Evolutionary conservation across 1,140 invertebrate species (phyloP).

Genomic region (Cherax destructor): DNA sequence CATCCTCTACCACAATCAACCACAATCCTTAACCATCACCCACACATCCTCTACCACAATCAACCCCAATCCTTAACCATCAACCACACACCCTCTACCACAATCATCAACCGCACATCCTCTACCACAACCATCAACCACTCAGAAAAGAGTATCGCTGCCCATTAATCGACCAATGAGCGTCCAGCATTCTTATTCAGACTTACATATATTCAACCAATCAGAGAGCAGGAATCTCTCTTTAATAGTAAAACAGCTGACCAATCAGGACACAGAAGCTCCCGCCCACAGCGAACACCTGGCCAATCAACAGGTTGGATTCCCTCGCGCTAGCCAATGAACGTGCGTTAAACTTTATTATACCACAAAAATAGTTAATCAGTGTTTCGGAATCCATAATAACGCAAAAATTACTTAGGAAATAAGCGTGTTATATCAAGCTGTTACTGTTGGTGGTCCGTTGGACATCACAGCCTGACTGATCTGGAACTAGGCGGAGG

Average conservation of each 20-base stretch:
- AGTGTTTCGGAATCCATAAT: background rate
- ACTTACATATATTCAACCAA: background rate
- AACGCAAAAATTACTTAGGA: background rate
- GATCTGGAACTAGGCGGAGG: too few species aligned
- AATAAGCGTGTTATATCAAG: too few species aligned
- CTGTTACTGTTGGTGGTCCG: too few species aligned
- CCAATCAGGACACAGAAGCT: background rate
- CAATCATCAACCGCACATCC: too few species aligned
- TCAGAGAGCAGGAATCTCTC: background rate
- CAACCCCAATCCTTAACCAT: background rate
- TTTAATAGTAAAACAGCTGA: background rate
- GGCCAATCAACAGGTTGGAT: background rate
- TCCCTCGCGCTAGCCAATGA: background rate
- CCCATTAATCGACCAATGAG: too few species aligned
- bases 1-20: too few species aligned
- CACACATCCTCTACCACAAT: too few species aligned
- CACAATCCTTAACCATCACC: too few species aligned
- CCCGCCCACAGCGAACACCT: background rate
- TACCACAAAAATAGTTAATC: background rate
- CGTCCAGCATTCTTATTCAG: too few species aligned
- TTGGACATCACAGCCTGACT: too few species aligned
- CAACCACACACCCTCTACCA: background rate
- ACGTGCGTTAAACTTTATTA: background rate
- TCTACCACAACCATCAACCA: too few species aligned
- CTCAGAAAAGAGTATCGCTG: too few species aligned